These are phyloP conservation scores for Peribatodes rhomboidaria DNA, from an alignment of 2,888 invertebrate genomes.

Conservation along the genomic window DNA sequence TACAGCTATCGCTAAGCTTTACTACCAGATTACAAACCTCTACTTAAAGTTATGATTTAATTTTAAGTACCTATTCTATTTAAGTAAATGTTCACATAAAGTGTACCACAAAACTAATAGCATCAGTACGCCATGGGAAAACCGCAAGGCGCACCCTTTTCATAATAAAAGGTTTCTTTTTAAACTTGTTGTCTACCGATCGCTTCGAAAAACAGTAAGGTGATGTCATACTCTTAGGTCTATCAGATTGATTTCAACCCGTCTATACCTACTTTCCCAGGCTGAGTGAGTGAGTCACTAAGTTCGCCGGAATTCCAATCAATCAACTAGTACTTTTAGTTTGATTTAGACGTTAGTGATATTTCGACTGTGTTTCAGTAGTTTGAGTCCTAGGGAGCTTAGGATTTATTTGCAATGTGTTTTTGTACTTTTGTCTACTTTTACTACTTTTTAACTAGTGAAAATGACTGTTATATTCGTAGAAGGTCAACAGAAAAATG, in stretches of 20 bases:
- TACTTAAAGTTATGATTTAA: too few relatives aligned
- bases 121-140: neutral
- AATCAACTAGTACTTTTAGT: neutral
- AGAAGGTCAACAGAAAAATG: too few relatives aligned
- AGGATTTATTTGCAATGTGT: too few relatives aligned
- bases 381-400: too few relatives aligned
- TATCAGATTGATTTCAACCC: neutral
- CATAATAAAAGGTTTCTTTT: slow-evolving; percentile 4
- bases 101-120: neutral
- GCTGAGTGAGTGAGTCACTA: slow-evolving; percentile 6
- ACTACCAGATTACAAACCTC: too few relatives aligned
- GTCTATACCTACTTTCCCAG: slow-evolving; percentile 28
- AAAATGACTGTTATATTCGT: too few relatives aligned
- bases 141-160: neutral
- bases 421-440: too few relatives aligned
- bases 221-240: slow-evolving; percentile 26
- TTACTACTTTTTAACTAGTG: neutral
- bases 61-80: neutral
- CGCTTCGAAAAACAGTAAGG: slow-evolving; percentile 1
- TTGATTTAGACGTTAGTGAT: neutral
- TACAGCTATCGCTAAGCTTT: too few relatives aligned
- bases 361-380: neutral
- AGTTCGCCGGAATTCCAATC: slow-evolving; percentile 11
- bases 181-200: slow-evolving; percentile 12
- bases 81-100: neutral